These are phyloP conservation scores for Ophonus ardosiacus DNA, from an alignment of 2,888 invertebrate species.

Conservation along the genomic window DNA sequence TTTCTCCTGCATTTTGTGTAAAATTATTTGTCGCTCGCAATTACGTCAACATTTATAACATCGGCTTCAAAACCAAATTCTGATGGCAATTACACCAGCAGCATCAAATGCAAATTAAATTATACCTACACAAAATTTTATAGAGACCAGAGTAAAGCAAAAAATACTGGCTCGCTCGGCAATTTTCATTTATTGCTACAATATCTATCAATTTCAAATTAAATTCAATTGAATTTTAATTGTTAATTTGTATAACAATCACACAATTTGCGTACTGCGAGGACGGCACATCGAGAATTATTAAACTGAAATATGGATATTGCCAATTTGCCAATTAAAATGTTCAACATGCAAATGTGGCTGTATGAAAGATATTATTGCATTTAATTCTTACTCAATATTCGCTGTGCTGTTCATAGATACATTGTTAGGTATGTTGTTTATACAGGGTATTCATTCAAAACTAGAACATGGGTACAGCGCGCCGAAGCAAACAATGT, in stretches of 20 bases:
- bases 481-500: too few species aligned
- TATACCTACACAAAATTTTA: slow-evolving; percentile 6
- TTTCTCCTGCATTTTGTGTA: neutral
- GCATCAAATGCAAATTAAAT: slow-evolving; percentile 26
- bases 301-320: neutral
- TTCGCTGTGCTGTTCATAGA: neutral
- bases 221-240: slow-evolving; percentile 27
- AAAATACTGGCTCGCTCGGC: neutral
- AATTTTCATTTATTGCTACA: slow-evolving; percentile 28
- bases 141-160: neutral
- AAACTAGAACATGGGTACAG: too few species aligned
- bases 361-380: neutral
- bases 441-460: too few species aligned
- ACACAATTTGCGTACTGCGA: neutral
- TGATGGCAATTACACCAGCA: slow-evolving; percentile 1
- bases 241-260: slow-evolving; percentile 24
- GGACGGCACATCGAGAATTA: neutral
- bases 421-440: too few species aligned
- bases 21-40: neutral
- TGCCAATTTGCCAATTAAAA: neutral
- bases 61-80: slow-evolving; percentile 1
- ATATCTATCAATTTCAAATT: slow-evolving; percentile 35
- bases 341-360: neutral
- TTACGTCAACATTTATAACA: neutral
- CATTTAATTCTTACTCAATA: neutral